Evolutionary conservation across 2,113 vertebrate species (phyloP), one percentile per base, ranked within the genome.

Genomic region (Toxotes chatareus): DNA sequence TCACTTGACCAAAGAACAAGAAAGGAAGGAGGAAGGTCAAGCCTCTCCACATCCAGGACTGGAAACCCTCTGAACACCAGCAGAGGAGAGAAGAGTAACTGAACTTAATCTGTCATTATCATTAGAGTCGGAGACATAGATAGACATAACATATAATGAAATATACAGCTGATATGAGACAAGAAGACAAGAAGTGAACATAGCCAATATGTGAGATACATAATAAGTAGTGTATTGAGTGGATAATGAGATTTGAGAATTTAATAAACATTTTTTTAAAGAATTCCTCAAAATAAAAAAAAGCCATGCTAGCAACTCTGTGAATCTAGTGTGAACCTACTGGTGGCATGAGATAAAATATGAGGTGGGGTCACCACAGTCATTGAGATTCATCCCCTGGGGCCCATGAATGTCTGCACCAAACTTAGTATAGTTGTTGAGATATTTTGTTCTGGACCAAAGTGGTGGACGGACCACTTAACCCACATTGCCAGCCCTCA

Each of bases 1-100:
- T 97, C 86, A 99, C 98, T 0, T 99, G 97, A 64, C 97, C 96
- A 1, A 98, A 97, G 94, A 99, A 99, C 67, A 99, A 93, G 86
- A 99, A 99, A 4, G 98, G 98, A 49, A 99, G 95, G 56, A 99
- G 94, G 89, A 99, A 99, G 44, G 97, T 98, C 86, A 99, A 93
- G 32, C 98, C 98, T 82, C 98, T 95, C 97, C 98, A 99, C 98
- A 99, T 99, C 98, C 98, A 99, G 17, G 98, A 99, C 95, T 99
- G 98, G 94, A 99, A 99, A 34, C 98, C 98, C 94, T 99, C 98
- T 99, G 94, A 62, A 77, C 1, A 61, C 46, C 64, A 84, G 51
- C 31, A 60, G 27, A 74, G 11, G 5, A 82, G 34, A 61, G 12
- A 64, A 0, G 44, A 23, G 16, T 68, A 17, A 57, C 17, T 66